These are phyloP conservation scores for Heteromyza rotundicornis DNA, from an alignment of 2,888 invertebrate species.

Conservation along the genomic window DNA sequence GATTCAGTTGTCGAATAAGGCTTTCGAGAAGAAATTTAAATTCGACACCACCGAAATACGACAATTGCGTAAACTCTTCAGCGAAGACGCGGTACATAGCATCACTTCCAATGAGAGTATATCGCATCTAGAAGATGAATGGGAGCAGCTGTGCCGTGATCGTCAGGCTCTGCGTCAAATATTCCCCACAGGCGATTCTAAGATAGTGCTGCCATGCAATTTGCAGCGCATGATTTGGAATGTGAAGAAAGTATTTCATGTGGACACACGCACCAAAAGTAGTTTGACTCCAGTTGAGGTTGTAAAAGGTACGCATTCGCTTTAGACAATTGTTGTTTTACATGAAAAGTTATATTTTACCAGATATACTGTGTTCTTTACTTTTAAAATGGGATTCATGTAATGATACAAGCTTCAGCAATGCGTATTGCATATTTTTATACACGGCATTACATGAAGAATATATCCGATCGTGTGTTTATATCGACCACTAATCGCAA, in stretches of 20 bases:
- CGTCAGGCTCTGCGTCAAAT: constrained; percentile 83
- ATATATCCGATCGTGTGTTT: too few species aligned
- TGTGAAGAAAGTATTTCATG: constrained; percentile 97
- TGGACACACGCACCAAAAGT: constrained; percentile 87
- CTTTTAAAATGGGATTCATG: too few species aligned
- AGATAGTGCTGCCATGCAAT: constrained; percentile 95
- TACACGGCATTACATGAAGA: too few species aligned
- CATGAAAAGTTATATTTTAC: too few species aligned
- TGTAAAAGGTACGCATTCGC: constrained; percentile 21
- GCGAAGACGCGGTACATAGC: constrained; percentile 88
- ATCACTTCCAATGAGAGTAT: constrained; percentile 82
- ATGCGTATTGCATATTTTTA: too few species aligned
- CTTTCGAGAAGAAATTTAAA: constrained; percentile 91
- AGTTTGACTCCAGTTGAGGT: constrained; percentile 90
- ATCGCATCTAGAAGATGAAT: constrained; percentile 88
- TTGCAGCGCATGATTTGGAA: constrained; percentile 98
- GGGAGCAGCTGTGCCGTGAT: constrained; percentile 89
- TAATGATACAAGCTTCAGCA: too few species aligned
- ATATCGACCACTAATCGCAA: too few species aligned
- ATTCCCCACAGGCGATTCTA: constrained; percentile 94
- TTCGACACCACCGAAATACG: constrained; percentile 93
- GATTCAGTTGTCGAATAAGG: constrained; percentile 72
- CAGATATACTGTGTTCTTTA: too few species aligned
- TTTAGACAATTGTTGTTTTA: too few species aligned
- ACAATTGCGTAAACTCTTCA: constrained; percentile 71